Base-by-base conservation (phyloP, 2,113 vertebrate species). In the Cisticola juncidis region DNA sequence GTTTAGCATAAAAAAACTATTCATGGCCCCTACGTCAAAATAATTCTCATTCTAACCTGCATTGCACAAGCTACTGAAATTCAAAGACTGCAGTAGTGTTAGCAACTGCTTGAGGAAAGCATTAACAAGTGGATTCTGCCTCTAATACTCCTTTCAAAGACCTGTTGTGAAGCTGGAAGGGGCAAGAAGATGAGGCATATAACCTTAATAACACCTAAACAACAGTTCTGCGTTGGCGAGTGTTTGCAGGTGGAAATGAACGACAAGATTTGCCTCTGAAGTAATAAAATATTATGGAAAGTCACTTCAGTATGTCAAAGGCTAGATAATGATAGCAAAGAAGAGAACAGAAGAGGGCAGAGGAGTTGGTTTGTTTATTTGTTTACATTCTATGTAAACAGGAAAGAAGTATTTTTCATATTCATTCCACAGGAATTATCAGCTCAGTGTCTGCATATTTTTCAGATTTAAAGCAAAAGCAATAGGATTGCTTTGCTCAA, bases 121-220 rank as follows among this genome's bases (percentile, higher is more conserved):
- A 86, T 72, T 95, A 92, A 65, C 40, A 62, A 74, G 20, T 71
- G 42, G 16, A 91, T 91, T 87, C 36, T 77, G 50, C 31, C 35
- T 76, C 61, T 91, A 87, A 92, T 58, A 62, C 42, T 85, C 48
- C 61, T 87, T 89, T 92, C 71, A 91, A 91, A 94, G 61, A 48
- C 36, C 45, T 66, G 29, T 65, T 82, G 23, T 77, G 48, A 70
- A 44, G 58, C 33, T 86, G 64, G 36, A 88, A 91, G 33, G n/a
- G 26, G 26, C 58, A 82, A 87, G 57, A n/a, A 92, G 66, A 90
- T 85, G 66, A 90, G 33, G 50, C 9, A 6, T 47, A 72, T 44
- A 85, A 72, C 12, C 61, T 72, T 57, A 85, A 47, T 66, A 81
- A 91, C 29, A n/a, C 14, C 68, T 82, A 69, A 60, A 72, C 26